A percentile compares a stretch with the other conserved stretches of the same genome.
Conservation (phyloP, 2,888 invertebrate genomes). For the Atherix ibis region DNA sequence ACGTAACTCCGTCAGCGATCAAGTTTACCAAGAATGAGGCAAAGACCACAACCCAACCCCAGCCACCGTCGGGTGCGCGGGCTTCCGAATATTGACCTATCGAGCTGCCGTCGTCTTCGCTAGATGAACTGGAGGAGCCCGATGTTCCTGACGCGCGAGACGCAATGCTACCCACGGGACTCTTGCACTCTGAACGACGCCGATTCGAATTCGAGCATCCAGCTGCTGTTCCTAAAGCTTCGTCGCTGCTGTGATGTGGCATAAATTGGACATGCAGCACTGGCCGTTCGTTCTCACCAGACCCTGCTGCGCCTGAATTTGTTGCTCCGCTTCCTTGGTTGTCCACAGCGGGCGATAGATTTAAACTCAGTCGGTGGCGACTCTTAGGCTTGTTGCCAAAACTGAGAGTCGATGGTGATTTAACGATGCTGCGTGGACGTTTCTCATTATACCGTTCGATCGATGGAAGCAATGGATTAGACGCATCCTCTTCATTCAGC, state of each 20-base stretch:
- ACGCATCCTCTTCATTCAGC: conserved; percentile 1
- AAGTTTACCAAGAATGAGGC: conserved; percentile 80
- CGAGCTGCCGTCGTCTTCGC: conserved; percentile 45
- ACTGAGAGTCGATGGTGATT: conserved; percentile 17
- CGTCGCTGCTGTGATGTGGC: conserved; percentile 2
- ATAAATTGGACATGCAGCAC: conserved; percentile 42
- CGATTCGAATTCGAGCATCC: not conserved
- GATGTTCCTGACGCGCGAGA: conserved; percentile 22
- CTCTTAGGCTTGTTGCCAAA: conserved; percentile 9
- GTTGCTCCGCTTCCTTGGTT: not conserved
- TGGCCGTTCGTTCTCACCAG: conserved; percentile 24
- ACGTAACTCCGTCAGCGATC: conserved; percentile 83
- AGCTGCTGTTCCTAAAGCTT: not conserved
- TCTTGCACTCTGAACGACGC: conserved; percentile 10
- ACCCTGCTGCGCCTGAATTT: conserved; percentile 10
- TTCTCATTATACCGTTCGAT: conserved; percentile 2
- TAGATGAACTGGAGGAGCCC: conserved; percentile 33
- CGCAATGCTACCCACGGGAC: conserved; percentile 11
- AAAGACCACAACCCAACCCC: conserved; percentile 85
- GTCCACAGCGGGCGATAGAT: conserved; percentile 1
- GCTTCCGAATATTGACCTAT: conserved; percentile 48
- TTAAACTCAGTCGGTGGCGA: conserved; percentile 1
- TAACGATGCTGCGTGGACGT: conserved; percentile 16
- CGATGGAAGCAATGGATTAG: conserved; percentile 1
- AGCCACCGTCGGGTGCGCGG: conserved; percentile 73